Evolutionary conservation across 2,888 invertebrate species (phyloP), one percentile per base, ranked within the genome.

Genomic region (Chironomus riparius): DNA sequence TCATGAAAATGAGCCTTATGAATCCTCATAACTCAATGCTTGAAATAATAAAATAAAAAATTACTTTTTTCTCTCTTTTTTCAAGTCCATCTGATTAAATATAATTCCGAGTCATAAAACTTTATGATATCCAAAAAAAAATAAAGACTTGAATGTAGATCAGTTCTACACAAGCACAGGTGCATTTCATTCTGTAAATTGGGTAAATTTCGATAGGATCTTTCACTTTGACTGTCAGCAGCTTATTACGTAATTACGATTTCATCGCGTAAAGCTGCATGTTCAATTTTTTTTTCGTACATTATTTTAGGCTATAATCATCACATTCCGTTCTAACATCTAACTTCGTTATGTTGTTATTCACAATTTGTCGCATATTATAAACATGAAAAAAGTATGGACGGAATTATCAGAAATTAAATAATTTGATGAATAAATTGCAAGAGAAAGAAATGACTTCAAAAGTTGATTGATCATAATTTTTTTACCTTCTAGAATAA

Each of bases 141-240:
- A 21, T n/a, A n/a, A n/a, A n/a, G n/a, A 10, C 21, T 65, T 24
- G 65, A 73, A 71, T 50, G 38, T 56, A 56, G 71, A 71, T 61
- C 72, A 38, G n/a, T 47, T 18, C 12, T 47, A 56, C n/a, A 47
- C 13, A 61, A n/a, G 18, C 62, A 73, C 72, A 73, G 72, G 72
- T 73, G 72, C 72, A 73, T 56, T 62, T 73, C 72, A 73, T 73
- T 38, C 62, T 47, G 72, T 62, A 73, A 73, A 73, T 61, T 73
- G 72, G 72, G 10, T 18, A 13, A 24, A 13, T 65, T 21, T 56
- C 50, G 72, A 73, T 73, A 62, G 38, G 61, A 73, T 73, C 72
- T 73, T 21, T 73, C 62, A 10, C 22, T 22, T 22, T 12, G 56
- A 47, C 18, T 73, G 72, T 73, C 72, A 73, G 61, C 62, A 61